phyloP scores from a whole-genome alignment of 2,797 vertebrate species.

The Dipus sagitta region DNA sequence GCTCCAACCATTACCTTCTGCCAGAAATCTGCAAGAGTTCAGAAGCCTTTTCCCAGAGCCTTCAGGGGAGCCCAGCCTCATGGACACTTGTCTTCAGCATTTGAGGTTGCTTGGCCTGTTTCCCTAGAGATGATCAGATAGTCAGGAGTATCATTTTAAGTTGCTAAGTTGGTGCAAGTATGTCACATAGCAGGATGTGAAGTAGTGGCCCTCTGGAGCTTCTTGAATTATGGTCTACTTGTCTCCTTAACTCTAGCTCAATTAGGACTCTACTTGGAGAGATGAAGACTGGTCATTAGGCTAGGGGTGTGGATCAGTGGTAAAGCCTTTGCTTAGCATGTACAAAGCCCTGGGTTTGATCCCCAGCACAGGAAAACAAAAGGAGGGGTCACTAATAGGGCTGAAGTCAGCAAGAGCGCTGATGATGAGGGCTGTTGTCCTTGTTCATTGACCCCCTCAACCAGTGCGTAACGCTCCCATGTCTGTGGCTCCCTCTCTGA shows the following conservation, averaged over 20 bases:
- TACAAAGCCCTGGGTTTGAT: not conserved
- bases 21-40: not conserved
- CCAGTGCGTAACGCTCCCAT: not conserved
- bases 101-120: not conserved
- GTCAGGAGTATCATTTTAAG: not conserved
- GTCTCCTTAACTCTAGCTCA: not conserved
- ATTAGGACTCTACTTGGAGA: not conserved
- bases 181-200: not conserved
- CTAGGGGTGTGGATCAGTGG: not conserved
- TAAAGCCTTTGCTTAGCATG: not conserved
- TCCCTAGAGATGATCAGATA: not conserved
- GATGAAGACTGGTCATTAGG: not conserved
- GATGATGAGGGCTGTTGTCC: not conserved
- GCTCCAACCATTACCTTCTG: not conserved
- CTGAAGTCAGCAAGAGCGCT: not conserved
- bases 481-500: not conserved
- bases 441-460: not conserved
- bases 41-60: not conserved
- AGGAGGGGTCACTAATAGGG: not conserved
- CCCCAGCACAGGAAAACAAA: not conserved
- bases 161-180: not conserved
- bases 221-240: not conserved
- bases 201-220: not conserved
- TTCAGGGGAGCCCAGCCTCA: not conserved
- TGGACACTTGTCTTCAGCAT: fast-evolving